Percentiles rank a stretch among this genome's conserved stretches.
These are phyloP conservation scores for Acrocephalus arundinaceus DNA, from an alignment of 2,113 vertebrate genomes.

Conservation along the genomic window DNA sequence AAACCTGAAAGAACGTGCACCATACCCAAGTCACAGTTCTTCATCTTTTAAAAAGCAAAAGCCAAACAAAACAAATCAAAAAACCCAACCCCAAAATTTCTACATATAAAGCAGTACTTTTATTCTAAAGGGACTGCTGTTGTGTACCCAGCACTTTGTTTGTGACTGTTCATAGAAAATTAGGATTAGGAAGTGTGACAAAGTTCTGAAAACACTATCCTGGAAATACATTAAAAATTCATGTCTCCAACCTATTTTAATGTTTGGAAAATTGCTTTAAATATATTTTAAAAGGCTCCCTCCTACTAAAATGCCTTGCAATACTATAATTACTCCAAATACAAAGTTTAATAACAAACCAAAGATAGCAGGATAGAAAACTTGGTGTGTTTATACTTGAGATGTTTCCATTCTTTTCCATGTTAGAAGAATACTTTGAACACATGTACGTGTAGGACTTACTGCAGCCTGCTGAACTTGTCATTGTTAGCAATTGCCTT, in stretches of 20 bases:
- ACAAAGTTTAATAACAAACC: background rate
- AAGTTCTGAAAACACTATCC: background rate
- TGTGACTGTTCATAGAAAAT: background rate
- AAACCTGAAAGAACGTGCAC: background rate
- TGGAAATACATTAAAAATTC: background rate
- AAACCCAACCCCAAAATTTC: background rate
- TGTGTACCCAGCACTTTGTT: background rate
- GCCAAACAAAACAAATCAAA: background rate
- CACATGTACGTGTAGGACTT: background rate
- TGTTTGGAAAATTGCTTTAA: background rate
- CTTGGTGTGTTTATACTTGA: background rate
- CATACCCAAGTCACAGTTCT: background rate
- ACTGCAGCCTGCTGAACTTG: background rate
- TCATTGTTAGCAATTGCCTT: background rate
- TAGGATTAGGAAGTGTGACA: background rate
- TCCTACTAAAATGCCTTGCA: background rate
- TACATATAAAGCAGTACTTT: background rate
- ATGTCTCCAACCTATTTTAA: background rate
- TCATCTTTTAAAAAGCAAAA: background rate
- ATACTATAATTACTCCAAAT: background rate
- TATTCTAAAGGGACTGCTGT: background rate
- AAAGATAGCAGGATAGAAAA: background rate
- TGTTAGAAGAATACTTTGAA: background rate
- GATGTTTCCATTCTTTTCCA: background rate
- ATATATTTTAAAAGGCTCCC: background rate